Evolutionary conservation across 2,888 invertebrate genomes (phyloP).

Genomic region (Brachylomia viminalis): DNA sequence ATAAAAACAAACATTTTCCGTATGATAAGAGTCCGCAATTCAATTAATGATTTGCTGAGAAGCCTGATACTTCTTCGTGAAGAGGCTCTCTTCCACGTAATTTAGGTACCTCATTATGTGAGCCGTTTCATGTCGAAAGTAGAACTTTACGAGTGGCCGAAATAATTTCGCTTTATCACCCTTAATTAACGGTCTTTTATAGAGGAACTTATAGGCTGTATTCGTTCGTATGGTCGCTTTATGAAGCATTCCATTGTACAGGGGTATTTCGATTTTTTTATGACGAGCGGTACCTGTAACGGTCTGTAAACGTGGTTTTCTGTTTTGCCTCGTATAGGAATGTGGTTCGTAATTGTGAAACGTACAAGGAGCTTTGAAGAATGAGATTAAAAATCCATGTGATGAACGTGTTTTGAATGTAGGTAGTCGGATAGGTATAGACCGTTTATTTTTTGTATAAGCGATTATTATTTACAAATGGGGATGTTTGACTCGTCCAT

Average conservation of each 20-base stretch:
- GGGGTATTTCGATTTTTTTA: conserved; percentile 55
- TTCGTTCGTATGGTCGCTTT: conserved; percentile 49
- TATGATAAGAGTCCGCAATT: too few relatives aligned
- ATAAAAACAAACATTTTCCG: too few relatives aligned
- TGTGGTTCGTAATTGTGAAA: conserved; percentile 34
- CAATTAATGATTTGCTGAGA: too few relatives aligned
- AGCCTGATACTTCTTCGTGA: conserved; percentile 13
- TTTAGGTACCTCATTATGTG: conserved; percentile 35
- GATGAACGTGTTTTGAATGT: neutral
- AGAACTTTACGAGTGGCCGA: conserved; percentile 41
- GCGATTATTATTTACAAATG: neutral
- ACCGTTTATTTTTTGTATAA: neutral
- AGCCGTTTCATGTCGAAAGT: conserved; percentile 42
- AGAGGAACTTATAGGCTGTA: conserved; percentile 52
- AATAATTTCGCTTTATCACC: conserved; percentile 59
- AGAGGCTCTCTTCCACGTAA: conserved; percentile 31
- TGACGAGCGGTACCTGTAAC: conserved; percentile 48
- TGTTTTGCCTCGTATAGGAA: conserved; percentile 23
- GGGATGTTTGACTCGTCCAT: neutral
- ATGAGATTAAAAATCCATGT: conserved; percentile 38
- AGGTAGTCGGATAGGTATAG: too few relatives aligned
- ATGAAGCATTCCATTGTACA: conserved; percentile 56
- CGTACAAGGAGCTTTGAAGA: conserved; percentile 24
- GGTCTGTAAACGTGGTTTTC: conserved; percentile 51
- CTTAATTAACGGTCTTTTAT: conserved; percentile 63